A percentile compares a stretch with the other conserved stretches of the same genome.
These are phyloP conservation scores for Spheniscus mendiculus DNA, from an alignment of 2,113 vertebrate species.

Conservation along the genomic window DNA sequence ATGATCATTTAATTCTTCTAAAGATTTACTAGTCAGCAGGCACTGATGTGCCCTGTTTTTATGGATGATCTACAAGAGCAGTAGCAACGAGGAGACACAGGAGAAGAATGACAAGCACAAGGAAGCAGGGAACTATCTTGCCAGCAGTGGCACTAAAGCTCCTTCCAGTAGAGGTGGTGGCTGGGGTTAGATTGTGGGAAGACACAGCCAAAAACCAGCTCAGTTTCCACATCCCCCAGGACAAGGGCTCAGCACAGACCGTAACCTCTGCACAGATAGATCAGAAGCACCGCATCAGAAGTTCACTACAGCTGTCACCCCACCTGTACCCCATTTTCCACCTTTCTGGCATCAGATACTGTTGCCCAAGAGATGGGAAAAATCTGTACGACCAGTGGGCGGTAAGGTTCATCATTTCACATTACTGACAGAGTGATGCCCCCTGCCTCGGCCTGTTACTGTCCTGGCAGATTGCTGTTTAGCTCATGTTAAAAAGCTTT, in stretches of 20 bases:
- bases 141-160: no score
- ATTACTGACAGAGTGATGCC: background rate
- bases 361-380: background rate
- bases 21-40: background rate
- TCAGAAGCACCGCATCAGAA: background rate
- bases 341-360: background rate
- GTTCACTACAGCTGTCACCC: no score
- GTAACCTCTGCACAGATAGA: background rate
- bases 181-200: background rate
- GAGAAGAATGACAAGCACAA: background rate
- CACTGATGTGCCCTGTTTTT: background rate
- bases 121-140: background rate
- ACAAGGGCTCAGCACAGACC: background rate
- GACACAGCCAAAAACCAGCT: background rate
- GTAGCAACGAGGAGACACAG: background rate
- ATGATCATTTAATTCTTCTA: background rate
- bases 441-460: background rate
- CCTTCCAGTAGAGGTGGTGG: background rate
- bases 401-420: background rate
- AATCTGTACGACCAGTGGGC: background rate
- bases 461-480: background rate
- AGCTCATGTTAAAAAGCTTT: background rate
- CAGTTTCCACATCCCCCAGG: background rate
- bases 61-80: background rate
- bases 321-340: background rate